Base-by-base conservation (phyloP, 2,113 vertebrate species). In the human region DNA sequence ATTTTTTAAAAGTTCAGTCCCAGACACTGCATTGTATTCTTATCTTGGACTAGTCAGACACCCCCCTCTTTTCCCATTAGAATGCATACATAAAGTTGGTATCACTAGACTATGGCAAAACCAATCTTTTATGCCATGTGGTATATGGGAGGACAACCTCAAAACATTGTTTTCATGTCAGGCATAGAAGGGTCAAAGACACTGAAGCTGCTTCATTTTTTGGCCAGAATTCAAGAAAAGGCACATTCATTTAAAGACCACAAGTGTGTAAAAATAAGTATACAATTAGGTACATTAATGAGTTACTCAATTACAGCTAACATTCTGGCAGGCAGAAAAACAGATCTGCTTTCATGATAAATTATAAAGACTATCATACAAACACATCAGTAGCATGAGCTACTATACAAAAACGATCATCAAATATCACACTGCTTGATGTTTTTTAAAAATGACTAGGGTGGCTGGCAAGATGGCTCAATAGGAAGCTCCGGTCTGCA, bases 41-140 rank as follows among this genome's bases (percentile, higher is more conserved):
- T 45, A 35, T 6, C 64, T 64, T 45, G 61, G 50, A 66, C 12
- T 76, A 76, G 13, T 52, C 32, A 45, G 38, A 50, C 1, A 38
- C 1, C 10, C 7, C 1, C 7, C 32, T n/a, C 25, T n/a, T 73
- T 16, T 4, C 50, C 32, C 4, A 30, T 73, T 40, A 96, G 8
- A 97, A 18, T 25, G 91, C 70, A 90, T 59, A 87, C 32, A 80
- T 5, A 66, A 68, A 96, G 83, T 75, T n/a, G 88, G 91, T 93
- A 90, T 64, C 68, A 94, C 72, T n/a, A 45, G n/a, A 95, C 95
- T 50, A 40, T 4, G 50, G 89, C 89, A 90, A 78, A 90, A 70
- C 17, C 32, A 38, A 10, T 22, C 76, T 88, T 45, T 76, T 38
- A 80, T 3, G 27, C 40, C 11, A 50, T 13, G 17, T 35, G n/a